These are phyloP conservation scores for Avahi laniger DNA, from an alignment of 2,797 vertebrate genomes.

Conservation along the genomic window DNA sequence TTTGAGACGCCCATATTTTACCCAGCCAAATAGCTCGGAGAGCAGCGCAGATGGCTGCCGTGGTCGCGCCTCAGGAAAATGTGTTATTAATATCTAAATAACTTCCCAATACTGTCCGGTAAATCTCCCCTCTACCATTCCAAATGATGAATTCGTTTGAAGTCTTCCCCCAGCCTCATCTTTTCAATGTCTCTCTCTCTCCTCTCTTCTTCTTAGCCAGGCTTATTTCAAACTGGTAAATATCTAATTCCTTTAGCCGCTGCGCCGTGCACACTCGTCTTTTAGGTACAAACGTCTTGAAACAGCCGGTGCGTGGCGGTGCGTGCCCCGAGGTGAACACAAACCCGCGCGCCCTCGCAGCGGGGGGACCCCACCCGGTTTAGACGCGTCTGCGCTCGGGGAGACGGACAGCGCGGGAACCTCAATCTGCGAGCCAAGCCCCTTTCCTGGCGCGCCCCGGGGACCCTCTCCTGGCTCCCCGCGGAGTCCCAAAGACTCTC, in stretches of 20 bases:
- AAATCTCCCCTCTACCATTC: slow-evolving; percentile 96
- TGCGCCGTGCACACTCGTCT: slow-evolving; percentile 77
- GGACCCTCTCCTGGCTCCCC: neutral
- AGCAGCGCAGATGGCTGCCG: slow-evolving; percentile 94
- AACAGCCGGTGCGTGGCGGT: slow-evolving; percentile 53
- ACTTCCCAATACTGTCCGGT: slow-evolving; percentile 96
- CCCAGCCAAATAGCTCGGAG: slow-evolving; percentile 97
- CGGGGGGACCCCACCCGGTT: slow-evolving; percentile 8
- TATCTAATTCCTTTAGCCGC: slow-evolving; percentile 94
- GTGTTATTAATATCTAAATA: slow-evolving; percentile 99
- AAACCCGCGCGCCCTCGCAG: slow-evolving; percentile 19
- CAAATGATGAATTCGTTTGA: slow-evolving; percentile 99
- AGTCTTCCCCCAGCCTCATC: slow-evolving; percentile 93
- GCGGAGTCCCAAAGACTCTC: neutral
- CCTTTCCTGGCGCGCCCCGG: neutral
- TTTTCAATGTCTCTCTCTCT: slow-evolving; percentile 82
- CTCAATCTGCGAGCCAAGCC: neutral
- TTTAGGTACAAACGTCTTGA: slow-evolving; percentile 62
- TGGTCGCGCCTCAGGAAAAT: slow-evolving; percentile 97
- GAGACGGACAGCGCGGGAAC: neutral
- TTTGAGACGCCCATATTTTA: slow-evolving; percentile 99
- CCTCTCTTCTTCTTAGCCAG: slow-evolving; percentile 87
- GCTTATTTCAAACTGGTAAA: slow-evolving; percentile 94
- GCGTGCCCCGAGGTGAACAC: slow-evolving; percentile 47
- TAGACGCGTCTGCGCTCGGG: neutral